Evolutionary conservation across 2,888 invertebrate genomes (phyloP).

Genomic region (Baronia brevicornis): DNA sequence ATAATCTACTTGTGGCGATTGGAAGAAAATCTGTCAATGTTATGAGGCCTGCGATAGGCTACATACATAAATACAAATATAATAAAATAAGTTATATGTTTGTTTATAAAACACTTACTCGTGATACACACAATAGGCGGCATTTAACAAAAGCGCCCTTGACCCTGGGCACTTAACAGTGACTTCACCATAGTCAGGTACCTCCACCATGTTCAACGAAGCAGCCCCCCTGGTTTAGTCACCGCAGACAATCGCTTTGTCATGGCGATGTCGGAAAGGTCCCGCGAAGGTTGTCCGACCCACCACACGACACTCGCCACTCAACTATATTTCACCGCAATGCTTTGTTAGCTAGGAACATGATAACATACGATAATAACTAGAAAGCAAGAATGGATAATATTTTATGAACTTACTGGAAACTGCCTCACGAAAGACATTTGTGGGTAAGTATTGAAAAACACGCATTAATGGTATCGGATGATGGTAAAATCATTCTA

Average conservation of each 20-base stretch:
- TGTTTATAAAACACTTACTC: too few species aligned
- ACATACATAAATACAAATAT: too few species aligned
- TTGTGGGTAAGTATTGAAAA: not conserved
- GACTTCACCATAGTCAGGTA: slow-evolving; percentile 32
- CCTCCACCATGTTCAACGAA: slow-evolving; percentile 27
- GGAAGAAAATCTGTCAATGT: too few species aligned
- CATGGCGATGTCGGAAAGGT: slow-evolving; percentile 38
- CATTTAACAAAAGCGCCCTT: slow-evolving; percentile 34
- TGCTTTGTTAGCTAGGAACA: slow-evolving; percentile 12
- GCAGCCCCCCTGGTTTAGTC: slow-evolving; percentile 56
- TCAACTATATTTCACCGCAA: slow-evolving; percentile 6
- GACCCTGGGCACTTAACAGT: slow-evolving; percentile 32
- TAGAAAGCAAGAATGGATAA: slow-evolving; percentile 6
- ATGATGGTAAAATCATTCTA: too few species aligned
- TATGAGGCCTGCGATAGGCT: too few species aligned
- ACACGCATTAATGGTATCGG: not conserved
- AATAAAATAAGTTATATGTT: too few species aligned
- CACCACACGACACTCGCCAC: slow-evolving; percentile 16
- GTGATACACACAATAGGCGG: slow-evolving; percentile 7
- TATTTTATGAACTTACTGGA: slow-evolving; percentile 5
- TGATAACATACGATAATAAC: slow-evolving; percentile 9
- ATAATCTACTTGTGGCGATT: too few species aligned
- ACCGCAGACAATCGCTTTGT: slow-evolving; percentile 65
- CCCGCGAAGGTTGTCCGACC: slow-evolving; percentile 38
- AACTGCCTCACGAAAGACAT: not conserved